phyloP scores from a whole-genome alignment of 2,888 invertebrate species.

The Chrysolina americana region DNA sequence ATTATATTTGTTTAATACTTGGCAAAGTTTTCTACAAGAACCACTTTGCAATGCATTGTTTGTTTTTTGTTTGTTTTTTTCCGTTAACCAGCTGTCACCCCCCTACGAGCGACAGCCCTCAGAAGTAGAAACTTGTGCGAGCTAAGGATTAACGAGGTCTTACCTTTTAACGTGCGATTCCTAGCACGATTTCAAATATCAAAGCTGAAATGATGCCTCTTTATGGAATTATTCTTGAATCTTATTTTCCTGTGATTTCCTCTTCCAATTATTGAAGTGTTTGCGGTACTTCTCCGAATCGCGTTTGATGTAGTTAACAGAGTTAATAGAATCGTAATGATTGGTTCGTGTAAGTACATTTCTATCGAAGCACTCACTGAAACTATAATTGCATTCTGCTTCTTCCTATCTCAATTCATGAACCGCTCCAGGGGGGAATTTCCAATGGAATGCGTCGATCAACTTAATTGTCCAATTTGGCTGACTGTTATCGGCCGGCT shows the following conservation, averaged over 20 bases:
- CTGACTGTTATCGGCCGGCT: neutral
- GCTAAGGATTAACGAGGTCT: too few relatives aligned
- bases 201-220: too few relatives aligned
- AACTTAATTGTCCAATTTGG: neutral
- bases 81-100: too few relatives aligned
- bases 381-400: constrained; percentile 52
- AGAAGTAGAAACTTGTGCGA: too few relatives aligned
- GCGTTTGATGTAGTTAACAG: constrained; percentile 66
- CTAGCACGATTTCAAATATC: too few relatives aligned
- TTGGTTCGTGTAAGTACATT: constrained; percentile 54
- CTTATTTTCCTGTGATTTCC: constrained; percentile 55
- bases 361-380: constrained; percentile 51
- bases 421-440: neutral
- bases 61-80: too few relatives aligned
- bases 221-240: constrained; percentile 36
- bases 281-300: constrained; percentile 65
- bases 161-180: too few relatives aligned
- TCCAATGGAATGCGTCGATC: neutral
- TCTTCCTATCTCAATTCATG: constrained; percentile 34
- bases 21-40: too few relatives aligned
- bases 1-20: too few relatives aligned
- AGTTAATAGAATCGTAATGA: constrained; percentile 66
- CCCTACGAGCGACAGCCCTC: too few relatives aligned
- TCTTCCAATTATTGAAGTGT: constrained; percentile 63
- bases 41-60: too few relatives aligned